These are phyloP conservation scores for Sardina pilchardus DNA, from an alignment of 2,113 vertebrate genomes.

Conservation along the genomic window DNA sequence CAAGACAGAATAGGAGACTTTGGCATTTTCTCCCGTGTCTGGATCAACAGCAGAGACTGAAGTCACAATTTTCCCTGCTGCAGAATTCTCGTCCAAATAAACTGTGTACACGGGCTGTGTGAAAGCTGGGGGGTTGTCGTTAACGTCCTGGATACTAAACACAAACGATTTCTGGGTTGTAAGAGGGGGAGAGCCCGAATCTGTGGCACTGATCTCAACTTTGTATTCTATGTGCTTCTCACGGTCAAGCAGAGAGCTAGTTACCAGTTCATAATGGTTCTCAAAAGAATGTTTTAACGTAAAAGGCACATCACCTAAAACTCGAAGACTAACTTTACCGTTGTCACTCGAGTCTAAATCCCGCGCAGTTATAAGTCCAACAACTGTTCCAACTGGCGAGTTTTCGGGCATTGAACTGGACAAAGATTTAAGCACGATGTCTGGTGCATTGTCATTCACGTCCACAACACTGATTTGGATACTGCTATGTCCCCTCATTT, in stretches of 20 bases:
- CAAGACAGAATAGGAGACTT: constrained; percentile 77
- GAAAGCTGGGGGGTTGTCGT: constrained; percentile 69
- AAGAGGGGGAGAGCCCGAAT: constrained; percentile 64
- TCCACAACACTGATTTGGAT: constrained; percentile 21
- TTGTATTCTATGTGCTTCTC: constrained; percentile 28
- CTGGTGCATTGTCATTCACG: constrained; percentile 43
- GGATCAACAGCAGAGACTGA: constrained; percentile 80
- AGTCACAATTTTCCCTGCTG: constrained; percentile 73
- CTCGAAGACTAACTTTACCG: background rate
- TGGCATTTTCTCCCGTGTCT: constrained; percentile 75
- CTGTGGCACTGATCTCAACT: constrained; percentile 64
- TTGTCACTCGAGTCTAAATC: constrained; percentile 25
- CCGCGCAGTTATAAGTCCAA: constrained; percentile 10
- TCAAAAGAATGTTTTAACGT: constrained; percentile 17
- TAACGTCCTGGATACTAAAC: constrained; percentile 69
- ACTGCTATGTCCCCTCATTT: constrained; percentile 75
- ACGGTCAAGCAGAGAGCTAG: constrained; percentile 6
- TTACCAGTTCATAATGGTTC: constrained; percentile 23
- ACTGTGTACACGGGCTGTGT: constrained; percentile 78
- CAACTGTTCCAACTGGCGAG: constrained; percentile 9
- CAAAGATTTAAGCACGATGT: constrained; percentile 47
- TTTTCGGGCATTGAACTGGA: background rate
- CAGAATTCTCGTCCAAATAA: constrained; percentile 81
- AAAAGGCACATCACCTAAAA: constrained; percentile 1
- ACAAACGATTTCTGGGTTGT: constrained; percentile 65